Evolutionary conservation across 2,113 vertebrate genomes (phyloP).

Genomic region (Sinocyclocheilus maitianheensis): DNA sequence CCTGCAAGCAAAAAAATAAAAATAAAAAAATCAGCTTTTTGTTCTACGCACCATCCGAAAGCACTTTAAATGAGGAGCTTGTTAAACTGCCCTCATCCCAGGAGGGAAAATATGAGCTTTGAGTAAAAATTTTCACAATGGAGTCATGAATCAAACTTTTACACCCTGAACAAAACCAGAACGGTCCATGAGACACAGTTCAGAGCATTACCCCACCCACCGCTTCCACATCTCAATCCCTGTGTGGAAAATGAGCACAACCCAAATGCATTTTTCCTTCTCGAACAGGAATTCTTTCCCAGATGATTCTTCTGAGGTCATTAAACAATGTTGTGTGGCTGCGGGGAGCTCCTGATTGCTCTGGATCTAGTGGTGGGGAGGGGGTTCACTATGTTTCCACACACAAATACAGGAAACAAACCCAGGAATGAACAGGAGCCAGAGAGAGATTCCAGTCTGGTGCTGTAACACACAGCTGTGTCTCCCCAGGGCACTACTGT

Average conservation of each 20-base stretch:
- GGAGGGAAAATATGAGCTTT: constrained; percentile 54
- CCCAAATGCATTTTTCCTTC: constrained; percentile 36
- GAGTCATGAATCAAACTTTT: constrained; percentile 49
- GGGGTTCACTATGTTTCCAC: constrained; percentile 49
- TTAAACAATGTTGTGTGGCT: constrained; percentile 47
- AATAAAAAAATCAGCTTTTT: constrained; percentile 26
- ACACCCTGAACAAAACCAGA: constrained; percentile 49
- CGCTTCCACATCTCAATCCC: not conserved
- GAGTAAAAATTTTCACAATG: constrained; percentile 37
- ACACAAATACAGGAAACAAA: constrained; percentile 48
- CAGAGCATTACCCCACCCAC: constrained; percentile 13
- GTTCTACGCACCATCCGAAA: constrained; percentile 37
- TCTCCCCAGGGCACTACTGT: constrained; percentile 58
- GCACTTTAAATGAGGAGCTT: constrained; percentile 45
- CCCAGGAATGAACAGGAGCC: constrained; percentile 44
- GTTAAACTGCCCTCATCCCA: constrained; percentile 46
- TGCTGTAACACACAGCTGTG: constrained; percentile 72
- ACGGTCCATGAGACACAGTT: constrained; percentile 36
- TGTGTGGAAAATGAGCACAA: constrained; percentile 51
- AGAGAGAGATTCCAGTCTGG: constrained; percentile 65
- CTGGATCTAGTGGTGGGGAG: constrained; percentile 13
- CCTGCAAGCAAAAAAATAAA: constrained; percentile 48
- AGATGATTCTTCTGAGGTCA: constrained; percentile 46
- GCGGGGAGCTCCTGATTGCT: constrained; percentile 38
- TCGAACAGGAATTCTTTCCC: constrained; percentile 46